Percentiles rank a stretch among this genome's conserved stretches.
These are phyloP conservation scores for Seriola quinqueradiata DNA, from an alignment of 2,113 vertebrate genomes.

Conservation along the genomic window DNA sequence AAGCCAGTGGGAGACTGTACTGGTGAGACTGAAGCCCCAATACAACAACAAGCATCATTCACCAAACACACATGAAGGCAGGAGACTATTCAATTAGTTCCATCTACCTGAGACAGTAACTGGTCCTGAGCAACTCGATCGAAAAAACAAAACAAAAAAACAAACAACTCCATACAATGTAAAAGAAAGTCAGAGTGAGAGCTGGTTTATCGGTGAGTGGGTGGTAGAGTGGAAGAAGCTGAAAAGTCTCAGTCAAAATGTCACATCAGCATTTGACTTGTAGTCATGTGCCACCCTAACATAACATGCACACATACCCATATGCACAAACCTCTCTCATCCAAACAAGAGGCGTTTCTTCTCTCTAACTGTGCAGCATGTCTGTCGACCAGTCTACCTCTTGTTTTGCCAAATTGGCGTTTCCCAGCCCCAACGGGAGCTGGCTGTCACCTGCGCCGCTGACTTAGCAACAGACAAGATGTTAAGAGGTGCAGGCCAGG, in stretches of 20 bases:
- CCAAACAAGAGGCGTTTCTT: conserved; percentile 1
- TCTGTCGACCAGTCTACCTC: not conserved
- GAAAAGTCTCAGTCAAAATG: conserved; percentile 14
- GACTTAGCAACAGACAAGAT: conserved; percentile 23
- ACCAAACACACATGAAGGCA: conserved; percentile 40
- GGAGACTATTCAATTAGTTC: conserved; percentile 26
- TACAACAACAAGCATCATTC: conserved; percentile 49
- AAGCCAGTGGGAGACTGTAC: conserved; percentile 94
- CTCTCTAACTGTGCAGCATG: conserved; percentile 17
- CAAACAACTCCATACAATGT: not conserved
- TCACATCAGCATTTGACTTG: conserved; percentile 19
- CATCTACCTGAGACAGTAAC: conserved; percentile 20
- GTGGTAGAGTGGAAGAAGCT: not conserved
- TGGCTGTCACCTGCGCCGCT: conserved; percentile 28
- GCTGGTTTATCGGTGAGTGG: not conserved
- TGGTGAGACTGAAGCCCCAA: conserved; percentile 70
- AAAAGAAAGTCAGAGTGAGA: not conserved
- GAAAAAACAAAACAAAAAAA: not conserved
- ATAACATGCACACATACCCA: not conserved
- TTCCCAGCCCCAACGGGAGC: conserved; percentile 11
- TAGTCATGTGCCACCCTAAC: not conserved
- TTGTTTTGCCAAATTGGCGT: conserved; percentile 15
- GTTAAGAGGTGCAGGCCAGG: not conserved
- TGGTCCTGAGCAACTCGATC: not conserved
- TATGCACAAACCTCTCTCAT: not conserved